A percentile compares a stretch with the other conserved stretches of the same genome.
Conservation (phyloP, 2,797 vertebrate species). For the Onychomys torridus region DNA sequence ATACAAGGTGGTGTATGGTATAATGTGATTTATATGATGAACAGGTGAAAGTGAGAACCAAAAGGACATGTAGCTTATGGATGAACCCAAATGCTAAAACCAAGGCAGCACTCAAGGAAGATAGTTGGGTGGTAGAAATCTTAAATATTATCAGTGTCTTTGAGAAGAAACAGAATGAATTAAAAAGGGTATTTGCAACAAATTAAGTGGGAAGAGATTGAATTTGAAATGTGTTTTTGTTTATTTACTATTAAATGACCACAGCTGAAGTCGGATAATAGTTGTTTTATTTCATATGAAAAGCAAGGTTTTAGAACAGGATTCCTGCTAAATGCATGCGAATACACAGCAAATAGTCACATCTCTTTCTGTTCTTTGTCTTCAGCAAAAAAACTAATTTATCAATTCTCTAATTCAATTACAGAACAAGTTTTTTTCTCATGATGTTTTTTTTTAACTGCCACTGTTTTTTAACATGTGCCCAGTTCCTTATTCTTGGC, state of each 20-base stretch:
- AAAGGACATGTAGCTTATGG: background rate
- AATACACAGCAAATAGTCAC: background rate
- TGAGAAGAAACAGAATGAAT: background rate
- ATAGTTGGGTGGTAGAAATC: background rate
- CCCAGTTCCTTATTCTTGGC: background rate
- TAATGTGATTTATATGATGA: background rate
- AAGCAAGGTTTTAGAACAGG: background rate
- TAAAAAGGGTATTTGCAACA: background rate
- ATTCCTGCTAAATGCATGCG: background rate
- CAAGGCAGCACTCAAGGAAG: background rate
- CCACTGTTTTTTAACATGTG: background rate
- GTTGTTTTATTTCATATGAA: background rate
- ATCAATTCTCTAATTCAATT: constrained; percentile 41
- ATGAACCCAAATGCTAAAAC: background rate
- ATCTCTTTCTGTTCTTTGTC: background rate
- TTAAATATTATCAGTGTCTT: background rate
- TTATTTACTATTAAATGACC: background rate
- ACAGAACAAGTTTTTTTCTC: background rate
- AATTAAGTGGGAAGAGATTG: background rate
- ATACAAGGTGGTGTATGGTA: background rate
- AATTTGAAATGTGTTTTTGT: background rate
- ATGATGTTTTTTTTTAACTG: background rate
- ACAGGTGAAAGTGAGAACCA: background rate
- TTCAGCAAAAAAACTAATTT: background rate
- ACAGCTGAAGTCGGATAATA: background rate